Base-by-base conservation (phyloP, 2,888 invertebrate genomes). In the Drosophila limbata region DNA sequence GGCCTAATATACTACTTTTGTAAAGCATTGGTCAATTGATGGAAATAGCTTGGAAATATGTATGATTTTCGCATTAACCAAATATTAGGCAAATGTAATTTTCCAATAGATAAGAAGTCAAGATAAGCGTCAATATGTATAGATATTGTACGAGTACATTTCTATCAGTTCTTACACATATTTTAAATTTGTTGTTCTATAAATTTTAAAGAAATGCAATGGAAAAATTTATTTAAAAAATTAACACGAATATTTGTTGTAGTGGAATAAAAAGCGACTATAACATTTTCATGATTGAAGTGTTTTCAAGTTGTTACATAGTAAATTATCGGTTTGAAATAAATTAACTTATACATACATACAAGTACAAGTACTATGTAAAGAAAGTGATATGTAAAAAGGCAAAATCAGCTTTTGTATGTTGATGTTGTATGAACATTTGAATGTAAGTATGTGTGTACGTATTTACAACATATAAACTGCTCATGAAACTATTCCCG, bases 401-500 rank as follows among this genome's bases (percentile, higher is more conserved):
- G 8, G n/a, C 44, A 44, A 44, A 44, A 21, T 21, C n/a, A 44
- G 21, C 21, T 44, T n/a, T 2, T 37, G 6, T 37, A 8, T 44
- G 6, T 21, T 42, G 35, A 42, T 15, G 17, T 64, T 15, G 17
- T 64, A 31, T 17, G 42, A 47, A 63, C 13, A 40, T 25, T 48
- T 25, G 13, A 35, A 15, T 53, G 11, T 5, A 31, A n/a, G 40
- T 53, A 28, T 33, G 31, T 25, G 19, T 45, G 19, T 44, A 40
- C 28, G 33, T 13, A 13, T 13, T 4, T 35, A 35, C 33, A 4
- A 35, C 13, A 35, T 35, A 13, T 37, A 5, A 13, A 37, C 39
- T 47, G 28, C 15, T 19, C n/a, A 37, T 42, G 21, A 25, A 3
- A 25, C 21, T n/a, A 1, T 3, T 44, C 8, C 44, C 44, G 6